Evolutionary conservation across 2,888 invertebrate genomes (phyloP), one percentile per base, ranked within the genome.

Genomic region (Cheilosia vernalis): DNA sequence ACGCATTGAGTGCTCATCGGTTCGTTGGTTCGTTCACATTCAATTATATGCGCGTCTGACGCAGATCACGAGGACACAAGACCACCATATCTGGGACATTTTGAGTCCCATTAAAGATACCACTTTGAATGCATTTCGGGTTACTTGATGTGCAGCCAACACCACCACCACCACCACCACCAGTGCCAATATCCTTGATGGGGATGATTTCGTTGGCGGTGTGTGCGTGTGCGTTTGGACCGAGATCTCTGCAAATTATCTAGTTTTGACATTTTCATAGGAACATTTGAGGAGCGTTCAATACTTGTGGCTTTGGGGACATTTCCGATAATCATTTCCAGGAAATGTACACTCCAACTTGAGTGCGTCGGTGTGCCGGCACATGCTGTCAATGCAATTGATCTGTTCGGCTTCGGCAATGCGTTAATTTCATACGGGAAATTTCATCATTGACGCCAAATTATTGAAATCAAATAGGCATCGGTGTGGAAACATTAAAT

Each of bases 1-100:
- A 81, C 76, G 81, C 81, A 85, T 77, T 53, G 76, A 72, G 66
- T 76, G 72, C 67, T 53, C 85, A 81, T 81, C 81, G 81, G 85
- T 77, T 81, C 85, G 81, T 72, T 85, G 81, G 49, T 77, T 81
- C 70, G 81, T 72, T 77, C 76, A 67, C 81, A 85, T 85, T 85
- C 85, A 85, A 85, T 85, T 85, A 85, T 85, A 85, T 85, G 77
- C 81, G 76, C 81, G 72, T 81, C 66, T 56, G 81, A 85, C 80
- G 84, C 80, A 78, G 77, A 85, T 85, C 80, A 85, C 42, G 80
- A 80, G 76, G 80, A 76, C 81, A 77, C 72, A 72, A 76, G 66
- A 81, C 81, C 81, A 77, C 81, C 81, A 85, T 85, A 85, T 85
- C 85, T 81, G 85, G 85, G 72, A 72, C 72, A 72, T 81, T 81